phyloP scores from a whole-genome alignment of 2,888 invertebrate genomes.

The Thymelicus sylvestris region DNA sequence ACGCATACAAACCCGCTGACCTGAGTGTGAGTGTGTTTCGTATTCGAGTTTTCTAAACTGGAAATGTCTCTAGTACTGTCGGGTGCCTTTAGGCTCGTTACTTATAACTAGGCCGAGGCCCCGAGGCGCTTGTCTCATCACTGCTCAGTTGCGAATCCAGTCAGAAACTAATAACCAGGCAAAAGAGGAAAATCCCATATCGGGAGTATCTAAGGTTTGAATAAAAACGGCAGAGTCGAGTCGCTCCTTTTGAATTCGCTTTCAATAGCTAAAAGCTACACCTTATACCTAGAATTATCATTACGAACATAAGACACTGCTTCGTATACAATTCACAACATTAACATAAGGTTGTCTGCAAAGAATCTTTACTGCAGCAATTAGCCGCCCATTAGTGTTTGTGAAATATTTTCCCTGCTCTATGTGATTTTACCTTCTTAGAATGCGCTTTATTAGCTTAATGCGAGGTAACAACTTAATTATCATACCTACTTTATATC shows the following conservation, averaged over 20 bases:
- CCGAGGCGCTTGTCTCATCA: constrained; percentile 20
- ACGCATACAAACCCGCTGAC: constrained; percentile 20
- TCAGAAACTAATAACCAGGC: constrained; percentile 4
- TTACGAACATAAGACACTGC: too few relatives aligned
- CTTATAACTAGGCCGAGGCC: constrained; percentile 29
- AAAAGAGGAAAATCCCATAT: constrained; percentile 9
- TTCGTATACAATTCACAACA: too few relatives aligned
- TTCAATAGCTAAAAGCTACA: background rate
- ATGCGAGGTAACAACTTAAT: too few relatives aligned
- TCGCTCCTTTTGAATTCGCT: background rate
- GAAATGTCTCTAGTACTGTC: constrained; percentile 24
- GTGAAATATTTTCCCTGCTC: too few relatives aligned
- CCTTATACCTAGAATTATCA: background rate
- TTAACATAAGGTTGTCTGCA: too few relatives aligned
- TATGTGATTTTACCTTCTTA: too few relatives aligned
- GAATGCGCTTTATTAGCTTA: too few relatives aligned
- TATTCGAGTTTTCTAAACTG: constrained; percentile 31
- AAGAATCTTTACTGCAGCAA: too few relatives aligned
- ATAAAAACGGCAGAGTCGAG: background rate
- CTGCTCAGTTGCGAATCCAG: constrained; percentile 5
- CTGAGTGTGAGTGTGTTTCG: constrained; percentile 2
- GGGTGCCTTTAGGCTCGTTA: constrained; percentile 27
- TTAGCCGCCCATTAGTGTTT: too few relatives aligned
- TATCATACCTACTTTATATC: too few relatives aligned
- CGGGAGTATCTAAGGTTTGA: background rate